These are phyloP conservation scores for Eulemur rubriventer DNA, from an alignment of 2,797 vertebrate species.

Conservation along the genomic window DNA sequence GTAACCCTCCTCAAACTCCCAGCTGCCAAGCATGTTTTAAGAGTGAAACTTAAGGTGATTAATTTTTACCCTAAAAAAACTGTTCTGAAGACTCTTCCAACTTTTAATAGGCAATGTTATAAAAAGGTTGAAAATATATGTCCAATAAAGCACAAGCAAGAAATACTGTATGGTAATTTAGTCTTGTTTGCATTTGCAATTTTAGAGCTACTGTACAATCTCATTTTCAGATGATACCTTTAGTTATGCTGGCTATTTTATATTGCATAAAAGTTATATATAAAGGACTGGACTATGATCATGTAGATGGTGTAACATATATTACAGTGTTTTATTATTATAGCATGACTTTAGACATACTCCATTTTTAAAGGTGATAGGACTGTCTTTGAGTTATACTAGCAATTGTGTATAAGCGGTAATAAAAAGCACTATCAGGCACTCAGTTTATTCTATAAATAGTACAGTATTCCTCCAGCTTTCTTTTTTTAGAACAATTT, in stretches of 20 bases:
- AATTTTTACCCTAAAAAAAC: background rate
- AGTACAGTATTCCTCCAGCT: background rate
- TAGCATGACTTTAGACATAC: background rate
- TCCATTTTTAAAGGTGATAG: conserved; percentile 43
- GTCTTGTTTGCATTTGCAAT: conserved; percentile 43
- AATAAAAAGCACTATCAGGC: background rate
- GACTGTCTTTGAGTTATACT: conserved; percentile 30
- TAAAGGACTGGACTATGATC: background rate
- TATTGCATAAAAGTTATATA: background rate
- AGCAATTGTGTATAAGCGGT: conserved; percentile 41
- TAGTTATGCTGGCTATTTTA: background rate
- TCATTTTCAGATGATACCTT: background rate
- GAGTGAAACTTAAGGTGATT: background rate
- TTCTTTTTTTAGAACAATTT: background rate
- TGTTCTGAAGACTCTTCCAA: background rate
- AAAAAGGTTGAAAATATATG: background rate
- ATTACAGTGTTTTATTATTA: conserved; percentile 12
- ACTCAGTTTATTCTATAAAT: conserved; percentile 25
- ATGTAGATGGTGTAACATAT: background rate
- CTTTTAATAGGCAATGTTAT: background rate
- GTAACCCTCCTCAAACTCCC: background rate
- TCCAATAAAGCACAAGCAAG: background rate
- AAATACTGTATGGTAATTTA: background rate
- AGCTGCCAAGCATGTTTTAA: background rate
- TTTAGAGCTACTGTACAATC: background rate